A percentile compares a stretch with the other conserved stretches of the same genome.
Evolutionary conservation across 2,113 vertebrate genomes (phyloP).

Genomic region (Malurus alboscapulatus): DNA sequence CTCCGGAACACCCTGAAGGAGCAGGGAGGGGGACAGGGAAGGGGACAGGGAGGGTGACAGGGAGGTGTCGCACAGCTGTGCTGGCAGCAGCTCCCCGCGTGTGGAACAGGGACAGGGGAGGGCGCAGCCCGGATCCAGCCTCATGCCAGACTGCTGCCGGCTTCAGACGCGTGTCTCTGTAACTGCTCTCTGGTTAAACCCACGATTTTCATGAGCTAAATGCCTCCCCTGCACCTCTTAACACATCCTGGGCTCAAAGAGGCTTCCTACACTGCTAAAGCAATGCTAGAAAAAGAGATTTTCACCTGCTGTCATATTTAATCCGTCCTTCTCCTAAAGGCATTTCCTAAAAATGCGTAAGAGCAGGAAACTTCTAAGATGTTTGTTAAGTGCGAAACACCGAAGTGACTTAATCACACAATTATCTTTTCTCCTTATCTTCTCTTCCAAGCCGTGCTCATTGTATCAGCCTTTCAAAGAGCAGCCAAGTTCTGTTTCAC

Average conservation of each 20-base stretch:
- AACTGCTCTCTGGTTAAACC: not conserved
- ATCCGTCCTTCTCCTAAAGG: not conserved
- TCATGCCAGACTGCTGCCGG: rapidly evolving
- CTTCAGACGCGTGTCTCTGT: not conserved
- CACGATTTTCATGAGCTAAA: not conserved
- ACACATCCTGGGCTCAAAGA: not conserved
- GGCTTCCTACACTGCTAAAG: not conserved
- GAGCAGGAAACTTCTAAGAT: not conserved
- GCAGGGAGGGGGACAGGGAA: not conserved
- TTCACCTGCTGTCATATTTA: not conserved
- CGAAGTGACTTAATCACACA: not conserved
- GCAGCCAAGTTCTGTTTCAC: not conserved
- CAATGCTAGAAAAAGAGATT: not conserved
- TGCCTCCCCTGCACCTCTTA: not conserved
- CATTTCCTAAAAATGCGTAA: not conserved
- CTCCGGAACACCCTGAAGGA: not conserved
- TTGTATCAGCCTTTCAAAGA: not conserved
- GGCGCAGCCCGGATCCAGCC: not conserved
- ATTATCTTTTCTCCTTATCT: not conserved
- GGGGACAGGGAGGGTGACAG: too few relatives aligned
- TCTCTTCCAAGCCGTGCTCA: not conserved
- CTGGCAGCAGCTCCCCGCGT: not conserved
- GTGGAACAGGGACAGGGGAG: not conserved
- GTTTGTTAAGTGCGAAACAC: not conserved
- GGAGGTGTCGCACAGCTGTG: not conserved